Base-by-base conservation (phyloP, 2,797 vertebrate species). In the Channallabes apus region DNA sequence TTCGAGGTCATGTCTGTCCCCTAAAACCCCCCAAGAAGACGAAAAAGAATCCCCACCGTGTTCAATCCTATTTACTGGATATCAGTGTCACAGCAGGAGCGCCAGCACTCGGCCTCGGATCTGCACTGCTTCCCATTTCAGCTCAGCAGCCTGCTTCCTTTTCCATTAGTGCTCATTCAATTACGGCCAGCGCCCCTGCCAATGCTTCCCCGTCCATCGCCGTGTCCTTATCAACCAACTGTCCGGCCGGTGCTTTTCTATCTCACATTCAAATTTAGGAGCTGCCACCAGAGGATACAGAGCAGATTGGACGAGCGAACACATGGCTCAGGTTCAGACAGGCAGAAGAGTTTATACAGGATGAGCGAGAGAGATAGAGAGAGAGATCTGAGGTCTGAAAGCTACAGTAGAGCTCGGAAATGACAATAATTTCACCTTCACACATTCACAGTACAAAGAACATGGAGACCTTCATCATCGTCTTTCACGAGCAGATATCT, bases 41-140 rank as follows among this genome's bases (percentile, higher is more conserved):
- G 15, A 67, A 87, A 62, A 86, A 68, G 81, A 82, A 86, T 85
- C 86, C 90, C 87, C 65, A 87, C 88, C 81, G 87, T 86, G 87
- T 82, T 89, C 84, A 89, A 87, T 91, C 89, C 90, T 89, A 90
- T 91, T 90, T 90, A 87, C 87, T 87, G 85, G 85, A 78, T 89
- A 89, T 89, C 88, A 89, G 71, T 80, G 80, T 78, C 89, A 83
- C 88, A 90, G 90, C 88, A 88, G 88, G 88, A 72, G 6, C 80
- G 15, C 86, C 87, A 75, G 88, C 83, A 59, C 75, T 22, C 20
- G 54, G 29, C 29, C 54, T 83, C 82, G 58, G 69, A 76, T 85
- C 46, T 56, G 80, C 80, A 38, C 67, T 87, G 79, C 87, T 72
- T 71, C 85, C 69, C 71, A 87, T 90, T 90, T 86, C 84, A 84